Evolutionary conservation across 2,797 vertebrate genomes (phyloP).

Genomic region (Poecile montanus): DNA sequence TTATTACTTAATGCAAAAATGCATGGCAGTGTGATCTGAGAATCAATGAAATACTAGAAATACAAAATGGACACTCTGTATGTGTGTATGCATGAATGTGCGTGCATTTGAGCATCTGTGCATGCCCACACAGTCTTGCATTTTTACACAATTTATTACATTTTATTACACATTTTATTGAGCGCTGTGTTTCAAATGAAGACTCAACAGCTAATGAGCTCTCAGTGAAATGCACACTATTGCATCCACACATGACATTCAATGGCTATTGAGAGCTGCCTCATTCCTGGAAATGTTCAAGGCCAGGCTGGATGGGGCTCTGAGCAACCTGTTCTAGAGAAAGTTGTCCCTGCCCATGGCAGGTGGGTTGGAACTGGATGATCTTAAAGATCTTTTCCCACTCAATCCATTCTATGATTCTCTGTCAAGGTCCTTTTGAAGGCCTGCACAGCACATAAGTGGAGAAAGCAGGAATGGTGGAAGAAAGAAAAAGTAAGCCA

Average conservation of each 20-base stretch:
- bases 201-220: not conserved
- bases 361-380: not conserved
- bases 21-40: not conserved
- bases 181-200: not conserved
- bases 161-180: not conserved
- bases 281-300: not conserved
- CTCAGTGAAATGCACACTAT: not conserved
- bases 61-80: not conserved
- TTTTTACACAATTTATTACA: not conserved
- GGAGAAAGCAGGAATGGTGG: not conserved
- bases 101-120: not conserved
- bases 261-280: not conserved
- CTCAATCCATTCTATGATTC: not conserved
- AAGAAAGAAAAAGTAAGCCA: not conserved
- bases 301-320: not conserved
- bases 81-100: accelerated
- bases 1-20: slow-evolving; percentile 3
- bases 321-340: not conserved
- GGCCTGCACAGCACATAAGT: not conserved
- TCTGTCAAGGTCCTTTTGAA: not conserved
- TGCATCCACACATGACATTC: not conserved
- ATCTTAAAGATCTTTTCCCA: not conserved
- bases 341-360: not conserved
- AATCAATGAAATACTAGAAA: not conserved
- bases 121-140: not conserved